phyloP scores from a whole-genome alignment of 1,140 invertebrate genomes.

The Frieseomelitta varia region DNA sequence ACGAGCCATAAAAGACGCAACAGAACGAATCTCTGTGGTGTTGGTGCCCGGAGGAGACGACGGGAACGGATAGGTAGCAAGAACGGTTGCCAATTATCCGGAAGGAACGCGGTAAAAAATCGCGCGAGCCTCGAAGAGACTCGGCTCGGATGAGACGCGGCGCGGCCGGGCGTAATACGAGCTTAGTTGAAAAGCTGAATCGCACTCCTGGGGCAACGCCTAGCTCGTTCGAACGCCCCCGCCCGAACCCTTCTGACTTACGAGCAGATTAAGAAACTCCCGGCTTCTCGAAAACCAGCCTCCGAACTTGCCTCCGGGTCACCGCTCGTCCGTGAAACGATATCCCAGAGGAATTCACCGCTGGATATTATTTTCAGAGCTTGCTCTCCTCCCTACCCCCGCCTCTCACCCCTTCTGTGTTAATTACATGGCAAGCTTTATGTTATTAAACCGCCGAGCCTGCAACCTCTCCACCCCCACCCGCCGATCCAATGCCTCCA shows the following conservation, averaged over 20 bases:
- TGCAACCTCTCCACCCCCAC: not conserved
- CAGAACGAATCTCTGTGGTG: not conserved
- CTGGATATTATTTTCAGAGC: conserved; percentile 66
- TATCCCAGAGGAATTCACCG: conserved; percentile 62
- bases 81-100: conserved; percentile 60
- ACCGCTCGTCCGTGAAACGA: conserved; percentile 68
- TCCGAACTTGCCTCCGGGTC: conserved; percentile 63
- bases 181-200: conserved; percentile 73
- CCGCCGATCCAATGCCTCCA: conserved; percentile 17
- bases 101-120: conserved; percentile 64
- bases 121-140: conserved; percentile 57
- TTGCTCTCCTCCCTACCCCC: conserved; percentile 22
- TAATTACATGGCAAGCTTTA: conserved; percentile 63
- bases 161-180: conserved; percentile 58
- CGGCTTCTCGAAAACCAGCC: conserved; percentile 65
- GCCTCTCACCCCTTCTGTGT: conserved; percentile 40
- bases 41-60: not conserved
- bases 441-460: conserved; percentile 56
- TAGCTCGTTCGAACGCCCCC: conserved; percentile 67
- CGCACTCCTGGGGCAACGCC: conserved; percentile 70
- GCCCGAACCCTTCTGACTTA: conserved; percentile 70
- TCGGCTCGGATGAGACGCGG: conserved; percentile 18
- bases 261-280: conserved; percentile 73
- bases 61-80: not conserved
- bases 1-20: not conserved